Conservation (phyloP, 2,888 invertebrate species). For the Spisula subtruncata region DNA sequence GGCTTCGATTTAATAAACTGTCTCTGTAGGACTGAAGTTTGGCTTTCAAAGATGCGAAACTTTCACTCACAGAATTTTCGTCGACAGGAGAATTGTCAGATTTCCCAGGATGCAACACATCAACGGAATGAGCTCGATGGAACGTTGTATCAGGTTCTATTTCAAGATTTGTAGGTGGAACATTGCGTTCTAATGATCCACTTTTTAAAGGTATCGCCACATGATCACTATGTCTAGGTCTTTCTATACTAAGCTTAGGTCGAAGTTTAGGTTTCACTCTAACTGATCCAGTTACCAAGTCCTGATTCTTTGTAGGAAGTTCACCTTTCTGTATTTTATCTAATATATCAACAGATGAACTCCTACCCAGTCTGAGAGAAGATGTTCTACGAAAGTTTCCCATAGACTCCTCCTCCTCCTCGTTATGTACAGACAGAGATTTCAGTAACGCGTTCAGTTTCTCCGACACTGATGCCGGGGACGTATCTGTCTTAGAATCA, state of each 20-base stretch:
- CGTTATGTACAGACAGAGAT: conserved; percentile 76
- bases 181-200: conserved; percentile 46
- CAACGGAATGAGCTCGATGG: conserved; percentile 75
- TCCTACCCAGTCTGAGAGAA: conserved; percentile 69
- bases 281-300: conserved; percentile 66
- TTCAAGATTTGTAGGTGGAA: conserved; percentile 20
- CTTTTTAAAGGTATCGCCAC: conserved; percentile 52
- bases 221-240: conserved; percentile 46
- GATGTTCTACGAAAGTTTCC: conserved; percentile 73
- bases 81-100: conserved; percentile 51
- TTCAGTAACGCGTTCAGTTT: conserved; percentile 81
- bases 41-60: conserved; percentile 81
- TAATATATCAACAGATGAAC: conserved; percentile 68
- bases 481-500: conserved; percentile 59
- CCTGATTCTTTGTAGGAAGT: conserved; percentile 53
- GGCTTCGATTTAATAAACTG: conserved; percentile 74
- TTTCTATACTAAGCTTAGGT: conserved; percentile 62
- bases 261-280: conserved; percentile 64
- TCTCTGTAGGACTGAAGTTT: conserved; percentile 83
- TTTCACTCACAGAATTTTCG: conserved; percentile 66
- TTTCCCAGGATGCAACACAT: conserved; percentile 65
- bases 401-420: conserved; percentile 59
- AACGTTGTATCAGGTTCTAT: conserved; percentile 30
- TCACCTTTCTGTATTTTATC: conserved; percentile 36
- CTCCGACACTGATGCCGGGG: conserved; percentile 83